phyloP scores from a whole-genome alignment of 1,140 invertebrate species.

The Heliothis subflexa region DNA sequence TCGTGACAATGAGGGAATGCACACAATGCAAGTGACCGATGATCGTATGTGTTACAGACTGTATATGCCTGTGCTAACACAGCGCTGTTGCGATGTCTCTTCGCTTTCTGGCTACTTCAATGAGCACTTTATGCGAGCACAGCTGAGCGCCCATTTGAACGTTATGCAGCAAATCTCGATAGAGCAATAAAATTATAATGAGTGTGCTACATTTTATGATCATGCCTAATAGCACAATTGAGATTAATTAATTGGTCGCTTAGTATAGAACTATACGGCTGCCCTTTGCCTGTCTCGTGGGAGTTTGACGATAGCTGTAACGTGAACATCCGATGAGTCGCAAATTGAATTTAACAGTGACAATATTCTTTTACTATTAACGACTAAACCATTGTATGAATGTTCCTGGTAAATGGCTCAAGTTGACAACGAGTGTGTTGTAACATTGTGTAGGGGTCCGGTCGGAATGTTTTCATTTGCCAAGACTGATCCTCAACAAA shows the following conservation, averaged over 20 bases:
- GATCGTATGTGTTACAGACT: constrained; percentile 22
- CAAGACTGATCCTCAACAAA: constrained; percentile 48
- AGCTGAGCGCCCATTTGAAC: constrained; percentile 16
- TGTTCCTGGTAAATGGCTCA: constrained; percentile 48
- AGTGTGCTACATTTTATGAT: constrained; percentile 29
- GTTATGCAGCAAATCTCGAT: constrained; percentile 8
- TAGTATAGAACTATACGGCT: constrained; percentile 26
- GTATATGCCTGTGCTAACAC: constrained; percentile 32
- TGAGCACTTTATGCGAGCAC: background rate
- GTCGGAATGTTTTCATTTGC: constrained; percentile 25
- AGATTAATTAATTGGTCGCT: constrained; percentile 13
- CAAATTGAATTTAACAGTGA: constrained; percentile 43
- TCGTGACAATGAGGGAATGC: background rate
- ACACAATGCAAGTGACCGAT: constrained; percentile 15
- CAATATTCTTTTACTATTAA: constrained; percentile 44
- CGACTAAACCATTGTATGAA: constrained; percentile 36
- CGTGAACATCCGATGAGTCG: constrained; percentile 17
- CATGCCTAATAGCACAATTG: constrained; percentile 19
- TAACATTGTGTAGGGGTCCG: constrained; percentile 14
- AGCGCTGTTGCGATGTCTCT: constrained; percentile 32
- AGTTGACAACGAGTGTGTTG: constrained; percentile 22
- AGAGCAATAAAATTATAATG: constrained; percentile 7
- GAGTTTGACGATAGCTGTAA: constrained; percentile 15
- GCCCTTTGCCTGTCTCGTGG: constrained; percentile 9
- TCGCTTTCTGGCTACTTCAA: constrained; percentile 25